phyloP scores from a whole-genome alignment of 64 coral and sea anemone species.

The Astreopora myriophthalma region DNA sequence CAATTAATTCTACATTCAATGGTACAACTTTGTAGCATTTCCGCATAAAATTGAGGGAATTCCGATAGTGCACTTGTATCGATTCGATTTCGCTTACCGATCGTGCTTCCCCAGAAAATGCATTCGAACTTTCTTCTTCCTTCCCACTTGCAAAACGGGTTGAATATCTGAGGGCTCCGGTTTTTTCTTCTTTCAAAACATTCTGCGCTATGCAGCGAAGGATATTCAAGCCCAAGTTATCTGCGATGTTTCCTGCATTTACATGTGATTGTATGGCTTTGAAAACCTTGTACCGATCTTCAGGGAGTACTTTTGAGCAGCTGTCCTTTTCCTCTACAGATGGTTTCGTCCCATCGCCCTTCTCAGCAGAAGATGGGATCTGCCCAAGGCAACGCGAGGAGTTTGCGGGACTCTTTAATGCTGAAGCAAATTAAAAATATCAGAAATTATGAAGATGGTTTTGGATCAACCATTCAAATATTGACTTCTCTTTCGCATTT shows the following conservation, averaged over 20 bases:
- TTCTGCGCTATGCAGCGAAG: conserved; percentile 30
- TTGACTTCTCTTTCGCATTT: background rate
- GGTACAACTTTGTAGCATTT: too few relatives aligned
- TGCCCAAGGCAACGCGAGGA: conserved; percentile 76
- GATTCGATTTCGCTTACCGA: conserved; percentile 66
- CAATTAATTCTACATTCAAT: too few relatives aligned
- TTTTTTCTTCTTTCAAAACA: conserved; percentile 10
- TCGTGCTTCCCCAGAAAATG: conserved; percentile 47
- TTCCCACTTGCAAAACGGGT: conserved; percentile 31
- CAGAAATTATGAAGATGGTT: background rate
- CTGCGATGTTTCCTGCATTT: background rate
- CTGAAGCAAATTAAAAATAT: background rate
- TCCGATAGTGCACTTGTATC: background rate
- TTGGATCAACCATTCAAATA: background rate
- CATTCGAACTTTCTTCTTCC: conserved; percentile 14
- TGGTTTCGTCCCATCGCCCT: conserved; percentile 18
- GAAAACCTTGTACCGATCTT: too few relatives aligned
- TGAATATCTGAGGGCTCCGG: background rate
- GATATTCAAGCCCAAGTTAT: conserved; percentile 43
- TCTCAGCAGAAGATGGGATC: conserved; percentile 81
- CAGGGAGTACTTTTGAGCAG: background rate
- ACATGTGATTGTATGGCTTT: too few relatives aligned
- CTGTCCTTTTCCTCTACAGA: background rate
- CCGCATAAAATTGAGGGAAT: too few relatives aligned
- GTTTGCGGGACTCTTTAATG: conserved; percentile 16